Evolutionary conservation across 2,888 invertebrate genomes (phyloP).

Genomic region (Aporophyla lueneburgensis): DNA sequence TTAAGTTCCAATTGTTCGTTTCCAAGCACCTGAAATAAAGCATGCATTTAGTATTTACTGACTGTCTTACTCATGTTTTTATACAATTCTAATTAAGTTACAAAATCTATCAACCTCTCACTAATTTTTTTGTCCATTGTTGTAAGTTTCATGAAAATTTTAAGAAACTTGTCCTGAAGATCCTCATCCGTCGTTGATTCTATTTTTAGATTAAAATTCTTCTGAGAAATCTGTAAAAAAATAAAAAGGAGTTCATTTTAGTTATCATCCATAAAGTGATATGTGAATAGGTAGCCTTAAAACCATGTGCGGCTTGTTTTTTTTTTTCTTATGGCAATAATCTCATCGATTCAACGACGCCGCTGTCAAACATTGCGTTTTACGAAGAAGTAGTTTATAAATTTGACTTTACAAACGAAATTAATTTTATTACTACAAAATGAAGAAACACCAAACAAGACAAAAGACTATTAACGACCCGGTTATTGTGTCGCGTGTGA

Average conservation of each 20-base stretch:
- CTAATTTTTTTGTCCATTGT: conserved; percentile 74
- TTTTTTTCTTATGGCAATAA: conserved; percentile 74
- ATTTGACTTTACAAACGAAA: conserved; percentile 56
- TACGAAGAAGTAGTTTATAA: conserved; percentile 70
- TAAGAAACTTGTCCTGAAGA: conserved; percentile 75
- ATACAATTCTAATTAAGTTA: not conserved
- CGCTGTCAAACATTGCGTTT: conserved; percentile 81
- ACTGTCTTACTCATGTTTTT: not conserved
- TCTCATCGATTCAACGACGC: conserved; percentile 84
- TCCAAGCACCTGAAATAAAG: conserved; percentile 91
- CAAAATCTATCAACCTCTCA: conserved; percentile 73
- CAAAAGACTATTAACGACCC: conserved; percentile 89
- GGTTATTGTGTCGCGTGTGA: conserved; percentile 91
- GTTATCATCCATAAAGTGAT: not conserved
- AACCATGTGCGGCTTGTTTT: conserved; percentile 54
- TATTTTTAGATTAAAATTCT: conserved; percentile 75
- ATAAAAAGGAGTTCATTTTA: not conserved
- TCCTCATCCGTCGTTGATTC: conserved; percentile 79
- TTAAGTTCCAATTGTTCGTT: conserved; percentile 92
- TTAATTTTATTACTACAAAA: conserved; percentile 69
- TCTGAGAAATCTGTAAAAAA: conserved; percentile 74
- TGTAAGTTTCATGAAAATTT: conserved; percentile 82
- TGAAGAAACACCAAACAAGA: conserved; percentile 89
- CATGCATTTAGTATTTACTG: not conserved
- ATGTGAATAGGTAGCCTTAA: conserved; percentile 47